A percentile compares a stretch with the other conserved stretches of the same genome.
Conservation (phyloP, 1,140 invertebrate species). For the Meloidogyne hapla region DNA sequence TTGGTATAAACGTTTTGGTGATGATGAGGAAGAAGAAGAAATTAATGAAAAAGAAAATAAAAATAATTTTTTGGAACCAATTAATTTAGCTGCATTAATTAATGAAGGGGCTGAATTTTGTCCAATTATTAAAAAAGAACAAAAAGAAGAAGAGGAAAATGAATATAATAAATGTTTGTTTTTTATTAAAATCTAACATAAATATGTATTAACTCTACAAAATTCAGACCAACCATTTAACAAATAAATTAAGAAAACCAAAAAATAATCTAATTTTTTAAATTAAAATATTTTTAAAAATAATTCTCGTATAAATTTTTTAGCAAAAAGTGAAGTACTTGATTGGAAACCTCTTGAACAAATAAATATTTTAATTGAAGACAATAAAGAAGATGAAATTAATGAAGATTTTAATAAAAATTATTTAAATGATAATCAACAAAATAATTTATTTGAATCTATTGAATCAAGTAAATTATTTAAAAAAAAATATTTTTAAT, state of each 20-base stretch:
- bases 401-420: too few relatives aligned
- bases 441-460: not conserved
- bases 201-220: too few relatives aligned
- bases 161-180: not conserved
- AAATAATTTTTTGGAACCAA: not conserved
- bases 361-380: not conserved
- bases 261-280: too few relatives aligned
- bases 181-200: too few relatives aligned
- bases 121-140: not conserved
- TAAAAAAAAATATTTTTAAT: not conserved
- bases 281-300: too few relatives aligned
- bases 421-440: not conserved
- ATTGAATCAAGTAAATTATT: not conserved
- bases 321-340: not conserved
- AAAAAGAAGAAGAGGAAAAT: not conserved
- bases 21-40: constrained; percentile 1
- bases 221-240: too few relatives aligned
- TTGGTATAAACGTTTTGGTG: constrained; percentile 15
- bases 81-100: not conserved
- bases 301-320: too few relatives aligned
- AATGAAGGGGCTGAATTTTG: constrained; percentile 14
- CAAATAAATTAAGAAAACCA: too few relatives aligned
- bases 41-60: not conserved
- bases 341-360: constrained; percentile 4
- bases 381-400: too few relatives aligned